These are phyloP conservation scores for Stegastes partitus DNA, from an alignment of 2,113 vertebrate species.

Conservation along the genomic window DNA sequence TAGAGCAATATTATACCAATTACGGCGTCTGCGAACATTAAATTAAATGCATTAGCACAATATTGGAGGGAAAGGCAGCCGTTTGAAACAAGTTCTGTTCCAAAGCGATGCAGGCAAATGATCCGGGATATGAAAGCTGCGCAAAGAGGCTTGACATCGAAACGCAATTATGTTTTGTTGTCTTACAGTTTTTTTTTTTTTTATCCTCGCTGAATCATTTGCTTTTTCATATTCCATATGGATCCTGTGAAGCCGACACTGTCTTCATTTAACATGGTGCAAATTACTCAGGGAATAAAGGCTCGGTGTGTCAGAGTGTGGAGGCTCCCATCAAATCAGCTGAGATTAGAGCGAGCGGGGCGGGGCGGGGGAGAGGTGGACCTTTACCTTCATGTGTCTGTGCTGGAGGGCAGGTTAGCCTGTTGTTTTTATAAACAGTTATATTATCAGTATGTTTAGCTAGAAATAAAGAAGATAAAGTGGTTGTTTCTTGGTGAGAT, in stretches of 20 bases:
- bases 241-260: slow-evolving; percentile 38
- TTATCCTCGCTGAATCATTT: slow-evolving; percentile 60
- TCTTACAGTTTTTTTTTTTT: slow-evolving; percentile 73
- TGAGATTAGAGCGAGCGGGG: background rate
- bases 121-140: slow-evolving; percentile 65
- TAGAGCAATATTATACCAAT: slow-evolving; percentile 93
- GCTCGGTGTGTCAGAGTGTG: background rate
- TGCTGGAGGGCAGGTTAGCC: too few relatives aligned
- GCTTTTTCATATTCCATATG: slow-evolving; percentile 63
- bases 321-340: background rate
- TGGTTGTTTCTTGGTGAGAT: too few relatives aligned
- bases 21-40: slow-evolving; percentile 89
- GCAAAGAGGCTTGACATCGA: slow-evolving; percentile 54
- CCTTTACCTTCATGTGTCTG: background rate
- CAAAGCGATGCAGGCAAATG: slow-evolving; percentile 71
- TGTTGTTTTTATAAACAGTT: too few relatives aligned
- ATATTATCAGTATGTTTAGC: too few relatives aligned
- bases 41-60: slow-evolving; percentile 92
- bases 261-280: slow-evolving; percentile 51
- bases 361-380: background rate
- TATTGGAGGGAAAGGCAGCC: slow-evolving; percentile 88
- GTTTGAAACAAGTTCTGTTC: slow-evolving; percentile 84
- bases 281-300: slow-evolving; percentile 30
- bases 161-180: slow-evolving; percentile 73
- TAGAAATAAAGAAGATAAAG: too few relatives aligned